Evolutionary conservation across 2,888 invertebrate genomes (phyloP).

Genomic region (Nomada hirtipes): DNA sequence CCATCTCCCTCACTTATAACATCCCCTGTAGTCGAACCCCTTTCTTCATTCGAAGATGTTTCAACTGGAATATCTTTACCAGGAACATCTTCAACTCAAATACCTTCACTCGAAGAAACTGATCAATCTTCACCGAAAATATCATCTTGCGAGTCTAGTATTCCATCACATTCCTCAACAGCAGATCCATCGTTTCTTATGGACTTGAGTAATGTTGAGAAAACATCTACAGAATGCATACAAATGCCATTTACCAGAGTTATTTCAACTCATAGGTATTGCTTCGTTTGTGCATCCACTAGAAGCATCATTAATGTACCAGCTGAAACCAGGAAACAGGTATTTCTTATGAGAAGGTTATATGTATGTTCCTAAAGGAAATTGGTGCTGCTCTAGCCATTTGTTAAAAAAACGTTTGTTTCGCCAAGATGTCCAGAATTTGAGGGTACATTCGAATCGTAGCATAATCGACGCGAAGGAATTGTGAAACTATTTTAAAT

Average conservation of each 20-base stretch:
- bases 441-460: slow-evolving; percentile 9
- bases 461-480: too few species aligned
- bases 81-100: not conserved
- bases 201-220: not conserved
- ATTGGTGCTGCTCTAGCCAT: slow-evolving; percentile 27
- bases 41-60: not conserved
- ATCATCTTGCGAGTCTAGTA: not conserved
- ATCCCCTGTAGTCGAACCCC: not conserved
- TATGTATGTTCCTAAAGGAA: slow-evolving; percentile 16
- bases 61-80: not conserved
- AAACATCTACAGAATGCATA: not conserved
- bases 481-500: too few species aligned
- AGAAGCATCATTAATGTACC: too few species aligned
- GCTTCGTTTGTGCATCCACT: too few species aligned
- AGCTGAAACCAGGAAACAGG: too few species aligned
- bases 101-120: not conserved
- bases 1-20: not conserved
- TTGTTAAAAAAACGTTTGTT: slow-evolving; percentile 26
- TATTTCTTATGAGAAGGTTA: too few species aligned
- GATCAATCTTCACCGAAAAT: too few species aligned
- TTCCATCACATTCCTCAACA: not conserved
- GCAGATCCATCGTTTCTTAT: slow-evolving; percentile 6
- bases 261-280: too few species aligned
- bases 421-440: not conserved
- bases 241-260: too few species aligned